Evolutionary conservation across 2,797 vertebrate genomes (phyloP), one percentile per base, ranked within the genome.

Genomic region (Lateolabrax maculatus): DNA sequence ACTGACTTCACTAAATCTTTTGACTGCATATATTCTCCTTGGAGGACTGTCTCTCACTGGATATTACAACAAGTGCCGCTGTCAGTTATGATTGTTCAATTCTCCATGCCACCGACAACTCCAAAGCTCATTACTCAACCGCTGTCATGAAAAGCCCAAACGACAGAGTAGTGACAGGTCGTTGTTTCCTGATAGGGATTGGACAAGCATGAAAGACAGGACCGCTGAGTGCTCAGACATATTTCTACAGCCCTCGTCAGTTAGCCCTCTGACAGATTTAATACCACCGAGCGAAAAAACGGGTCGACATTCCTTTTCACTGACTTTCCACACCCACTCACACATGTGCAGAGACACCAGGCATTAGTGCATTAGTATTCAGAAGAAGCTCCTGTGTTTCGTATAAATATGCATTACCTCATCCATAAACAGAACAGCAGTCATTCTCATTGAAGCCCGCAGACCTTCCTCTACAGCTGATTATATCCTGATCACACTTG

Each of bases 351-450:
- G 60, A 37, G 51, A 71, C 71, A 71, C 31, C 0, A 25, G 78
- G 71, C 86, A 85, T 87, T 79, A 71, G 21, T 27, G 60, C 71
- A 78, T 87, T 86, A 79, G 78, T 56, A 84, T 87, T 86, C 75
- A 80, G 80, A 87, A 89, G 81, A 92, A 63, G 79, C 82, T 88
- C 81, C 82, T 65, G 68, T 80, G 71, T 64, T 82, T 85, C 12
- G n/a, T 86, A 65, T 77, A 89, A 88, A 91, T 80, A 91, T 71
- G 69, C 71, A 91, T 90, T 43, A 92, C 80, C 78, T 93, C 91
- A 93, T 84, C 77, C 60, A 73, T 89, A 88, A 91, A 92, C 89
- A 90, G 66, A 55, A 56, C 73, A 62, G 53, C 76, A 65, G 83
- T 82, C 83, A 81, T 87, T 78, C 65, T 77, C 69, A 62, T 16